A percentile compares a stretch with the other conserved stretches of the same genome.
phyloP scores from a whole-genome alignment of 2,797 vertebrate species.

The Merluccius polli region DNA sequence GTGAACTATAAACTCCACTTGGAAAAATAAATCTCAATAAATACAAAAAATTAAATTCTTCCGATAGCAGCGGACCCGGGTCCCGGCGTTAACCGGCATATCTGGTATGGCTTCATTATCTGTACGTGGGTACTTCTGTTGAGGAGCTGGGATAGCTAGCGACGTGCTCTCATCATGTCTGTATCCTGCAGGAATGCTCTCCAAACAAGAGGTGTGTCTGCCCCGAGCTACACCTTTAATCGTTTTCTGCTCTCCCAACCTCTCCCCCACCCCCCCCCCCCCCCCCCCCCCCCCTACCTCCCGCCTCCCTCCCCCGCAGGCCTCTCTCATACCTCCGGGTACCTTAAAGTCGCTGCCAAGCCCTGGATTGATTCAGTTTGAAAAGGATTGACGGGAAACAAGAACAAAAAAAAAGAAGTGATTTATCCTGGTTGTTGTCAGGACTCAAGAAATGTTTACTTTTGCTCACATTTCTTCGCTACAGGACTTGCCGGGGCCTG shows the following conservation, averaged over 20 bases:
- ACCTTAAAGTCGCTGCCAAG: constrained; percentile 57
- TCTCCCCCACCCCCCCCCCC: background rate
- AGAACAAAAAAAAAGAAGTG: too few species aligned
- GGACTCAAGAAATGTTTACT: constrained; percentile 38
- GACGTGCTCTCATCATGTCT: constrained; percentile 51
- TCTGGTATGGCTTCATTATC: too few species aligned
- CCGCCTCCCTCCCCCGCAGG: constrained; percentile 30
- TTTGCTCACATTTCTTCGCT: constrained; percentile 36
- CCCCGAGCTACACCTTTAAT: constrained; percentile 64
- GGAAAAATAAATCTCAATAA: too few species aligned
- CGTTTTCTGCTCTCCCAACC: constrained; percentile 59
- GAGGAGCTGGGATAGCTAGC: constrained; percentile 39
- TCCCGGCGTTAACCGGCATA: background rate
- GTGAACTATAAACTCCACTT: too few species aligned
- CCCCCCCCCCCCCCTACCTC: background rate
- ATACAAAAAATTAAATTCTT: background rate
- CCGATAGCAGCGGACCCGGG: background rate
- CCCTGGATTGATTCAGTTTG: constrained; percentile 60
- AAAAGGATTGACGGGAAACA: constrained; percentile 25
- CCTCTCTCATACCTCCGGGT: constrained; percentile 46
- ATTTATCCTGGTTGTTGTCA: background rate
- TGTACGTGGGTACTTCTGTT: constrained; percentile 28
- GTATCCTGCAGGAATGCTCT: constrained; percentile 62
- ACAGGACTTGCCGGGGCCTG: constrained; percentile 8
- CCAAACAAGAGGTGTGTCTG: constrained; percentile 65